These are phyloP conservation scores for Styela clava DNA, from an alignment of 23 tunicate species.

Conservation along the genomic window DNA sequence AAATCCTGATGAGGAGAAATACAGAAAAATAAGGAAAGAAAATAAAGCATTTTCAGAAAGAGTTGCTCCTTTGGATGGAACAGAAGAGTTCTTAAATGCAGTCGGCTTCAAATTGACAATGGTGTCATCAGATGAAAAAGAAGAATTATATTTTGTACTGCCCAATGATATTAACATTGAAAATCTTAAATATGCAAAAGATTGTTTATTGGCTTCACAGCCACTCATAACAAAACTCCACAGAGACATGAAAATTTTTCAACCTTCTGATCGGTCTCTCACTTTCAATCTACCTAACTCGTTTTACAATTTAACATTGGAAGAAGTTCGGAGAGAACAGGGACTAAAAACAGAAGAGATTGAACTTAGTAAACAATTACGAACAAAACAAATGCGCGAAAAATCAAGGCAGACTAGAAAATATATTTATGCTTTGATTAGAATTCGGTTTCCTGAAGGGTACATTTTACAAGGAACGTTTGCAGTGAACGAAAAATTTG, in stretches of 20 bases:
- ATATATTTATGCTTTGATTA: slow-evolving; percentile 38
- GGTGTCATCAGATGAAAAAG: slow-evolving; percentile 23
- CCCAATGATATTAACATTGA: slow-evolving; percentile 22
- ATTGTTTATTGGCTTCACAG: slow-evolving; percentile 11
- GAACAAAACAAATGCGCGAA: slow-evolving; percentile 80
- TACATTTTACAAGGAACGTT: slow-evolving; percentile 76
- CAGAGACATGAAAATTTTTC: slow-evolving; percentile 43
- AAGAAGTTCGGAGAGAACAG: slow-evolving; percentile 60
- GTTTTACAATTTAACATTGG: slow-evolving; percentile 42
- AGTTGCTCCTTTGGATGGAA: slow-evolving; percentile 60
- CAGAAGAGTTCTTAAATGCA: slow-evolving; percentile 74
- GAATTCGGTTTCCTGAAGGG: slow-evolving; percentile 73
- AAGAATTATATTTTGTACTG: slow-evolving; percentile 59
- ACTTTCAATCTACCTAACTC: slow-evolving; percentile 32
- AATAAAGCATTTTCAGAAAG: slow-evolving; percentile 54
- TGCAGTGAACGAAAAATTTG: slow-evolving; percentile 50
- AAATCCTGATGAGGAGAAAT: slow-evolving; percentile 69
- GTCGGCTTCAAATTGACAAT: slow-evolving; percentile 59
- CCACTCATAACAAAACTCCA: slow-evolving; percentile 24
- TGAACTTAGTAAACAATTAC: slow-evolving; percentile 64
- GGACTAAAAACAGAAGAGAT: slow-evolving; percentile 39
- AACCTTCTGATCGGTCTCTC: slow-evolving; percentile 8
- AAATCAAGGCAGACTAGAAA: slow-evolving; percentile 11
- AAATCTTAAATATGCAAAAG: slow-evolving; percentile 42
- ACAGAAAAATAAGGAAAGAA: slow-evolving; percentile 61